Evolutionary conservation across 92 coral and sea anemone species (phyloP), one percentile per base, ranked within the genome.

Genomic region (Epizoanthus rinbou): DNA sequence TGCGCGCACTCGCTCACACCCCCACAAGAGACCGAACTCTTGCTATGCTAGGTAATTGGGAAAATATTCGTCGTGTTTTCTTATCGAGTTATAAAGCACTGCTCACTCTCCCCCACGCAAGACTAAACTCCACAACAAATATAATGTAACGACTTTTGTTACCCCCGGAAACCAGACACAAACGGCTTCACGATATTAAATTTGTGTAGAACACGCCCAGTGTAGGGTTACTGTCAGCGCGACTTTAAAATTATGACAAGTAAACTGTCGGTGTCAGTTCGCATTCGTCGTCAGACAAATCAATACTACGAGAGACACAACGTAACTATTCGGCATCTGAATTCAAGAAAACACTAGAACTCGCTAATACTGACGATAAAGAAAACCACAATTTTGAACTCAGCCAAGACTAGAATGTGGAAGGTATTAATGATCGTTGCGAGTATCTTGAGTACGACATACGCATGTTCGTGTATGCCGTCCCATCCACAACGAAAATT

Each of bases 401-500:
- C 35, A 78, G 7, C 82, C 41, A 8, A 33, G 25, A 60, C n/a
- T n/a, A n/a, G 3, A 25, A 78, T 78, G 82, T 78, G 71, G 82
- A 62, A 7, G 19, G 56, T 37, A 22, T 23, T 78, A 56, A 11
- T 62, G 50, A 23, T 78, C 47, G 22, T 78, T 21, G 10, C 21
- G 57, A 39, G 31, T 56, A 41, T 10, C 24, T 9, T 86, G 17
- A 64, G 83, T 1, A 63, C 69, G 22, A 53, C 88, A 24, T 65
- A 54, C 53, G 90, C 94, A 3, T 97, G 99, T 53, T 90, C 97
- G 45, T 97, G 99, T 62, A 73, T 92, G 87, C 88, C 94, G 22
- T 83, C 89, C 25, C 99, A 97, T 80, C 99, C 99, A 13, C 99
- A 97, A 81, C 91, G 87, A 33, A 91, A 88, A 13, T 97, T 88